Evolutionary conservation across 64 coral and sea anemone species (phyloP), one percentile per base, ranked within the genome.

Genomic region (Orbicella faveolata): DNA sequence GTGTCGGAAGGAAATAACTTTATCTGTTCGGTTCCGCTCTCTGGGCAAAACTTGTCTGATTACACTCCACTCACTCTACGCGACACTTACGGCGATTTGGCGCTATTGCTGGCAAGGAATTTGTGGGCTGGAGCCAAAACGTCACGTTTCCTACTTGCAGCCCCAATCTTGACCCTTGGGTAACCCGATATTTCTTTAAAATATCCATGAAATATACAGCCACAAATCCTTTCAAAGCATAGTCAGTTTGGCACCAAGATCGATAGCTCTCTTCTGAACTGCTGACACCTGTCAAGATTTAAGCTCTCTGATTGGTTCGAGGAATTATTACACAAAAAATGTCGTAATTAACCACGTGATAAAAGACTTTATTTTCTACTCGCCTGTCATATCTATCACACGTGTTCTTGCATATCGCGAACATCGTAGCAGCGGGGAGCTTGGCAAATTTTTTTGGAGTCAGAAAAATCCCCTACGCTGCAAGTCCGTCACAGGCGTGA

Each of bases 111-210:
- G 73, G 73, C 74, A 63, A 37, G 34, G 52, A 77, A 66, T 85
- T 73, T 66, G 67, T 63, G 51, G 75, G 72, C 41, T 88, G 73
- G 73, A 88, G 73, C 87, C 73, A 88, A 75, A 61, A 63, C 73
- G 53, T 36, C 73, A 75, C 10, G 63, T 88, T 88, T 88, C 73
- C 73, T 78, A 74, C 36, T 75, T 65, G 67, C 77, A 78, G 35
- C 62, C 52, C 65, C 73, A 34, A 63, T 92, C 91, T 84, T 96
- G 92, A 93, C 93, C 95, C 89, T 61, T 36, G 23, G 11, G 95
- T 94, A 97, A 97, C 89, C 39, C 57, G 95, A 97, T 97, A 97
- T 97, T 93, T 76, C 73, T 87, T 70, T 92, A 90, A 93, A 96
- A 90, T 93, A 78, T 36, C 81, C 82, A 26, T 88, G 80, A 90